Percentiles rank a stretch among this genome's conserved stretches.
phyloP scores from a whole-genome alignment of 2,113 vertebrate genomes.

The Eptatretus burgeri region DNA sequence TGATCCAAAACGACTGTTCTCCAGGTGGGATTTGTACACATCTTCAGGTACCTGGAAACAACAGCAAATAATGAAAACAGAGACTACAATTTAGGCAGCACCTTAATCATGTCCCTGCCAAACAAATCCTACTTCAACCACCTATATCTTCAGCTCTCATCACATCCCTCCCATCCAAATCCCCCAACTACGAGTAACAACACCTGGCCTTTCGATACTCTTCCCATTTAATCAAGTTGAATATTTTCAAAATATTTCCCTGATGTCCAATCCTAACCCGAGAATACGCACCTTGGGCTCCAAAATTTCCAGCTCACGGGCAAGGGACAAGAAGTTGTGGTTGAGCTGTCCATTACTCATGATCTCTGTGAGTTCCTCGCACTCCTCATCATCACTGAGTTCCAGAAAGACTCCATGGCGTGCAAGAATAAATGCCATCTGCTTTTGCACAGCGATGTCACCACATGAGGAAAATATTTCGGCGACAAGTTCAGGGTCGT shows the following conservation, averaged over 20 bases:
- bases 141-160: no score
- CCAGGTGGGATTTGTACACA: constrained; percentile 94
- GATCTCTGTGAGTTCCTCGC: constrained; percentile 83
- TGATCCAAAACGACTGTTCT: constrained; percentile 92
- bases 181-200: no score
- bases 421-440: constrained; percentile 94
- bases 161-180: no score
- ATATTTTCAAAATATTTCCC: no score
- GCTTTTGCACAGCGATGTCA: constrained; percentile 83
- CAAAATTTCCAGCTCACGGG: constrained; percentile 96
- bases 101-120: no score
- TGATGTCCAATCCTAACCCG: no score
- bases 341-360: constrained; percentile 99
- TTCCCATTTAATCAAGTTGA: no score
- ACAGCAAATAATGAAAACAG: no score
- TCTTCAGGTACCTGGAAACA: constrained; percentile 29
- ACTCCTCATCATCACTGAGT: constrained; percentile 83
- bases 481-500: constrained; percentile 76
- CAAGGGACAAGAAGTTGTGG: constrained; percentile 78
- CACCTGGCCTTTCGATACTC: no score
- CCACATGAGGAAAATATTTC: constrained; percentile 97
- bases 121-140: no score
- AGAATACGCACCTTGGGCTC: constrained; percentile 46
- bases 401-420: constrained; percentile 83
- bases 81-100: no score